A percentile compares a stretch with the other conserved stretches of the same genome.
Evolutionary conservation across 2,888 invertebrate genomes (phyloP).

Genomic region (Blastobasis adustella): DNA sequence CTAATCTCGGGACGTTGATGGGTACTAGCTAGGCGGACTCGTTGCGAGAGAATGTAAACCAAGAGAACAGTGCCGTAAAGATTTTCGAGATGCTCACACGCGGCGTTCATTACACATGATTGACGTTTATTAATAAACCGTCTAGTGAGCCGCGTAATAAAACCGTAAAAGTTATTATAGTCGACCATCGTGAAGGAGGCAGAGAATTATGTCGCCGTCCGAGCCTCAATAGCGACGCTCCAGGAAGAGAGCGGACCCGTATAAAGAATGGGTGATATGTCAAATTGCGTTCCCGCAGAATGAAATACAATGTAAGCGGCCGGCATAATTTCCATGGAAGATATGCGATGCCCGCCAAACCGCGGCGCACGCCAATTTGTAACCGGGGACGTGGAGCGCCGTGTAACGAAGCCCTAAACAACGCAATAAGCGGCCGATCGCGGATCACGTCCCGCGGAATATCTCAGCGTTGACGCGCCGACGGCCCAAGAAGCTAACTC

Average conservation of each 20-base stretch:
- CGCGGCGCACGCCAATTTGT: constrained; percentile 63
- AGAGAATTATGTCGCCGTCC: background rate
- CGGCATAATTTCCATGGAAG: constrained; percentile 40
- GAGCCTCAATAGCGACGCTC: background rate
- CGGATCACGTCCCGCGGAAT: constrained; percentile 40
- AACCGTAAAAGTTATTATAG: no score
- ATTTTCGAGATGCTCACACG: no score
- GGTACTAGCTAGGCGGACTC: no score
- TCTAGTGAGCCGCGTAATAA: no score
- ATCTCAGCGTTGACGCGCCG: constrained; percentile 64
- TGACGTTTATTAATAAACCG: no score
- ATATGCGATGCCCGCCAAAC: constrained; percentile 43
- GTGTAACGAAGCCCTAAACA: constrained; percentile 71
- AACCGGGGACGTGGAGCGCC: constrained; percentile 61
- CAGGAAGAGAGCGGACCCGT: background rate
- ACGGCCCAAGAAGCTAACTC: constrained; percentile 57
- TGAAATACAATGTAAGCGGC: constrained; percentile 44
- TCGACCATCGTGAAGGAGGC: no score
- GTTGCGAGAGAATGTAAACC: no score
- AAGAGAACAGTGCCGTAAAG: no score
- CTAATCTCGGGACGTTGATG: no score
- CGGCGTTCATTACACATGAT: no score
- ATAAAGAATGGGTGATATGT: constrained; percentile 23
- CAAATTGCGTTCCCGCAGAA: constrained; percentile 31
- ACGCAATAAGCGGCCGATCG: constrained; percentile 53